These are phyloP conservation scores for Arctocebus calabarensis DNA, from an alignment of 2,797 vertebrate species.

Conservation along the genomic window DNA sequence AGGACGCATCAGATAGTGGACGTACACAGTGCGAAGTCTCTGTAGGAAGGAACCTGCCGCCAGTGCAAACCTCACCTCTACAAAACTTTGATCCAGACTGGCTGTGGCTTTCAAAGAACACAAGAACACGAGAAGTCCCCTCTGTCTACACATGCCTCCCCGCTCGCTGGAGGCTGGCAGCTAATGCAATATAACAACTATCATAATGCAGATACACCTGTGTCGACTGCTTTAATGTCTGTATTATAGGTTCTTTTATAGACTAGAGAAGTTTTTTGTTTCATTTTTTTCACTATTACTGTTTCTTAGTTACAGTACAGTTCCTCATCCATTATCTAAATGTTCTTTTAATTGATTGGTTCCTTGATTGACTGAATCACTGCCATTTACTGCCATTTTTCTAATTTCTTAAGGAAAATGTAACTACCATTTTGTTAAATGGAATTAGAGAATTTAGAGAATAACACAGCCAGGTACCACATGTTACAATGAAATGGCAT, in stretches of 20 bases:
- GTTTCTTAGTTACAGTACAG: constrained; percentile 10
- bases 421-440: not conserved
- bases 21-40: not conserved
- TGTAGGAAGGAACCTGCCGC: not conserved
- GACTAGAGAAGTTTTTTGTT: not conserved
- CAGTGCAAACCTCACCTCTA: not conserved
- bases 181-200: not conserved
- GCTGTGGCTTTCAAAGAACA: not conserved
- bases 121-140: not conserved
- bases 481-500: not conserved
- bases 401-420: constrained; percentile 45
- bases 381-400: constrained; percentile 46
- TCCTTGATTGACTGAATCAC: constrained; percentile 30
- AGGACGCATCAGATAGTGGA: not conserved
- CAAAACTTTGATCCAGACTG: constrained; percentile 17
- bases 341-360: not conserved
- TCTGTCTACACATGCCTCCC: not conserved
- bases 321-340: not conserved
- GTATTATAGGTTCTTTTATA: constrained; percentile 1
- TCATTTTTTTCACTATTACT: not conserved
- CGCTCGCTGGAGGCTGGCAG: not conserved
- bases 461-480: not conserved
- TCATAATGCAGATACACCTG: not conserved
- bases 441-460: constrained; percentile 40
- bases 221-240: not conserved